These are phyloP conservation scores for Trachops cirrhosus DNA, from an alignment of 2,797 vertebrate species.

Conservation along the genomic window DNA sequence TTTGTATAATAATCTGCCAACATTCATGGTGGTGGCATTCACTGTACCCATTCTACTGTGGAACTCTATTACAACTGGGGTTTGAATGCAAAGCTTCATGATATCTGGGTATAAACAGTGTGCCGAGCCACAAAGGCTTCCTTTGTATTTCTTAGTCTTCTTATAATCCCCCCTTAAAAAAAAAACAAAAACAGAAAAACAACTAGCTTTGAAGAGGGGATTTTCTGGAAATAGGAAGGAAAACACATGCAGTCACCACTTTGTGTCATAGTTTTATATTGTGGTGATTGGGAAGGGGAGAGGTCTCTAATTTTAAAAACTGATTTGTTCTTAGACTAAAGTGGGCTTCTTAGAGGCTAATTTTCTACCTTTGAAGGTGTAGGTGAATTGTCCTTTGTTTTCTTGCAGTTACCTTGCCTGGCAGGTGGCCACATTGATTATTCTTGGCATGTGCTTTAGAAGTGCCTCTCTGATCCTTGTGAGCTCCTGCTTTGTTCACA, in stretches of 20 bases:
- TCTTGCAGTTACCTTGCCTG: constrained; percentile 26
- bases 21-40: constrained; percentile 46
- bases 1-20: constrained; percentile 61
- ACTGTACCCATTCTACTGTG: constrained; percentile 37
- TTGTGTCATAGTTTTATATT: not conserved
- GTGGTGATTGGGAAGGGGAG: not conserved
- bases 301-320: not conserved
- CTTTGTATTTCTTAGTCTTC: constrained; percentile 67
- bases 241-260: not conserved
- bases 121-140: constrained; percentile 52
- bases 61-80: constrained; percentile 47
- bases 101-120: constrained; percentile 72
- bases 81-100: constrained; percentile 68
- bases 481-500: not conserved
- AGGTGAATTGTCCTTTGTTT: constrained; percentile 51
- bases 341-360: not conserved
- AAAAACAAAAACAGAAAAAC: not conserved
- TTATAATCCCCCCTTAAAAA: constrained; percentile 41
- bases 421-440: constrained; percentile 31
- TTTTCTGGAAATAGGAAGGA: constrained; percentile 56
- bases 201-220: constrained; percentile 49
- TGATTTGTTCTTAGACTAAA: not conserved
- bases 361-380: constrained; percentile 42
- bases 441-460: constrained; percentile 1
- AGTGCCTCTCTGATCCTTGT: constrained; percentile 18